These are phyloP conservation scores for Rugalucina vietnamica DNA, from an alignment of 2,888 invertebrate species.

Conservation along the genomic window DNA sequence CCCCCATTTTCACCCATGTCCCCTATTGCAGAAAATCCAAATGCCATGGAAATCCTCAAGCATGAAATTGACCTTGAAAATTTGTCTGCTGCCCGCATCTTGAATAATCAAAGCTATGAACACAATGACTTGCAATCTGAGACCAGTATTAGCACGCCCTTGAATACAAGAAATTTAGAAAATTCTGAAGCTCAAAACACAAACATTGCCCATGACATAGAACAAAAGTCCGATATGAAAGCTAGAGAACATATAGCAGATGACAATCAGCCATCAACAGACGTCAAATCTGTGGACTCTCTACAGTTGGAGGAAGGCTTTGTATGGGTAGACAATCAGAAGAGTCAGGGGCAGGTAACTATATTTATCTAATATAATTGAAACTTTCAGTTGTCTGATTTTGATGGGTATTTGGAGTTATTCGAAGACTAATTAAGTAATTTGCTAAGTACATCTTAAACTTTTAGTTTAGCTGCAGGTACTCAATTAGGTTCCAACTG, in stretches of 20 bases:
- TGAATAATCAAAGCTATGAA: not conserved
- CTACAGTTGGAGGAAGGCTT: conserved; percentile 1
- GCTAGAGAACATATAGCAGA: no score
- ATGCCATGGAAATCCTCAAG: not conserved
- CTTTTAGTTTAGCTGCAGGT: no score
- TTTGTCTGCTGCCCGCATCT: conserved; percentile 9
- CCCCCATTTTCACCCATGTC: conserved; percentile 10
- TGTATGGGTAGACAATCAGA: not conserved
- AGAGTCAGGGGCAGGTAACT: conserved; percentile 48
- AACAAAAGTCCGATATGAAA: not conserved
- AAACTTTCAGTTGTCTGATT: not conserved
- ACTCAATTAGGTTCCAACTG: no score
- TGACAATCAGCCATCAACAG: not conserved
- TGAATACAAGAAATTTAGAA: not conserved
- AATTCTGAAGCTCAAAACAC: not conserved
- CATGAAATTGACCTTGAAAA: conserved; percentile 19
- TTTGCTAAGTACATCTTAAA: no score
- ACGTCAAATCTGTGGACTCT: not conserved
- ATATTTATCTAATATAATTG: not conserved
- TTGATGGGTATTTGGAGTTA: not conserved
- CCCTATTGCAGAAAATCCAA: conserved; percentile 7
- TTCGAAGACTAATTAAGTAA: no score
- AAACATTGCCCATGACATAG: not conserved
- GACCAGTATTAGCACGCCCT: not conserved
- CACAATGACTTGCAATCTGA: not conserved